Base-by-base conservation (phyloP, 2,113 vertebrate genomes). In the Phrynosoma blainvillii region DNA sequence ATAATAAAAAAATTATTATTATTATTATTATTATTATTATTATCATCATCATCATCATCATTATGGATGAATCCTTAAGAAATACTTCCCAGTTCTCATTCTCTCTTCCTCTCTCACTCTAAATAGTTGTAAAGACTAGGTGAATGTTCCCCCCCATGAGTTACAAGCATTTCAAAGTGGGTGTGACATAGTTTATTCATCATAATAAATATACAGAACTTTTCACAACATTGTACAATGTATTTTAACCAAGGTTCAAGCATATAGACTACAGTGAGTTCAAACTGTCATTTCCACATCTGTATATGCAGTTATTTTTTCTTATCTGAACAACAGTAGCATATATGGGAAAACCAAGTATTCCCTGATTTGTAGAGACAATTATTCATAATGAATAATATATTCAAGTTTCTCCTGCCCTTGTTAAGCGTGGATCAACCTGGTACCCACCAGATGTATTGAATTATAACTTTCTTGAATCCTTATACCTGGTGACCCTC, bases 181-280 rank as follows among this genome's bases (percentile, higher is more conserved):
- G 47, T 47, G 65, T 8, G 1, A 23, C 23, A 86, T 36, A 79
- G 23, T 14, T 6, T 36, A 71, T 79, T 70, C 14, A 66, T 52
- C 27, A 25, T 47, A 32, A 86, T 79, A 78, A 86, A 78, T 74
- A 66, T 0, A 2, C n/a, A 73, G 21, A 78, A 36, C n/a, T 30
- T 56, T 80, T 71, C 70, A 36, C n/a, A 27, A 21, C 20, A n/a
- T 32, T 74, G 30, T 66, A 52, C 18, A 2, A 36, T 5, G 73
- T 91, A 92, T 79, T 18, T 16, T 62, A 62, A 62, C 71, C 0
- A 21, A 89, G 87, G 90, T 81, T 89, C 88, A 93, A 84, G 84
- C 88, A 91, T 91, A 92, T 73, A 92, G 87, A 30, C 70, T 7
- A 40, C 18, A 47, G 66, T 21, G 18, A 25, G 30, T 8, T 20